Percentiles rank a stretch among this genome's conserved stretches.
phyloP scores from a whole-genome alignment of 2,888 invertebrate genomes.

The Lordiphosa fenestrarum region DNA sequence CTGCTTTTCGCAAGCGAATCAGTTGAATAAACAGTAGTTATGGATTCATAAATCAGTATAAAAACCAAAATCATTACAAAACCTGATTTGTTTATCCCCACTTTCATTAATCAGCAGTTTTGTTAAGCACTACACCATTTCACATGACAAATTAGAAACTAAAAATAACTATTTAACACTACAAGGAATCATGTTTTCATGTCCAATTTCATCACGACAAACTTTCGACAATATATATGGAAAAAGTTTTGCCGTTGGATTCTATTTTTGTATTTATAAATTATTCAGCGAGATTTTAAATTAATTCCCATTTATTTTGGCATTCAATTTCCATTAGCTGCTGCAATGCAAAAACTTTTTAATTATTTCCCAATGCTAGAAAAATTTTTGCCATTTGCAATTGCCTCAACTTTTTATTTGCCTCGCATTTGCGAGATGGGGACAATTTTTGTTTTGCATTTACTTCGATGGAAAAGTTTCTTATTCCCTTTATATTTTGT shows the following conservation, averaged over 20 bases:
- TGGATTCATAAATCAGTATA: too few relatives aligned
- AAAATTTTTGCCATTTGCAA: background rate
- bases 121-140: slow-evolving; percentile 30
- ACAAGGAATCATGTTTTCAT: too few relatives aligned
- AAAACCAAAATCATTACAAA: too few relatives aligned
- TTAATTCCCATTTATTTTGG: slow-evolving; percentile 17
- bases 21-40: too few relatives aligned
- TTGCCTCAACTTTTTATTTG: slow-evolving; percentile 23
- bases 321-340: slow-evolving; percentile 58
- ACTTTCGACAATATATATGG: background rate
- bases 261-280: slow-evolving; percentile 20
- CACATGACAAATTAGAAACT: too few relatives aligned
- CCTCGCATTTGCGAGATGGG: slow-evolving; percentile 14
- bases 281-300: slow-evolving; percentile 31
- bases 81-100: too few relatives aligned
- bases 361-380: slow-evolving; percentile 62
- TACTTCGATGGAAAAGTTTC: slow-evolving; percentile 38
- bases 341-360: slow-evolving; percentile 54
- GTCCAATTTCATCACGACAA: background rate
- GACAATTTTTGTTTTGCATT: slow-evolving; percentile 40
- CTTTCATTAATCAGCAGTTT: too few relatives aligned
- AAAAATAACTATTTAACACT: too few relatives aligned
- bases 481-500: slow-evolving; percentile 17
- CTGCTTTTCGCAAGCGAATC: too few relatives aligned
- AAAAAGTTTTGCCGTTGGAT: background rate